Percentiles rank a stretch among this genome's conserved stretches.
Evolutionary conservation across 1,140 invertebrate species (phyloP).

Genomic region (Tribolium madens): DNA sequence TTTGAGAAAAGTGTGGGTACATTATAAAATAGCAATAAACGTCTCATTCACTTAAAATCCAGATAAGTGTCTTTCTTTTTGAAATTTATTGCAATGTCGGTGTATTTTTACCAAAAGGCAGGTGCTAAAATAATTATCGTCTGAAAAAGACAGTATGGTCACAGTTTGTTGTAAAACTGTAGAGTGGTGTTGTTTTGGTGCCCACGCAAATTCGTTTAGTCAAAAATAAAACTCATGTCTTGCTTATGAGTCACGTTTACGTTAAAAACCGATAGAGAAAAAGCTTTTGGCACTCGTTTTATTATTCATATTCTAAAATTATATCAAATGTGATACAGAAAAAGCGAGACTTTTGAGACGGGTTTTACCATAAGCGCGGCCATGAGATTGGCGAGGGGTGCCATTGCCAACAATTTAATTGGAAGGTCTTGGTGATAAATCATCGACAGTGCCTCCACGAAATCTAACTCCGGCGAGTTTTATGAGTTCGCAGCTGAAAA

Average conservation of each 20-base stretch:
- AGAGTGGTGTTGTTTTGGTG: slow-evolving; percentile 35
- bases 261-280: slow-evolving; percentile 43
- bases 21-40: not conserved
- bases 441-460: slow-evolving; percentile 12
- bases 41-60: too few relatives aligned
- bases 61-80: not conserved
- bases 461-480: slow-evolving; percentile 8
- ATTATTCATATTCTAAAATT: slow-evolving; percentile 50
- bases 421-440: slow-evolving; percentile 19
- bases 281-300: slow-evolving; percentile 43
- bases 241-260: slow-evolving; percentile 45
- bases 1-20: not conserved
- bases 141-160: not conserved
- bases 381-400: not conserved
- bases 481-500: slow-evolving; percentile 18
- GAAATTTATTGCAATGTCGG: not conserved
- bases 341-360: not conserved
- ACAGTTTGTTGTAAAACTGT: slow-evolving; percentile 8
- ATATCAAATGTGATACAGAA: not conserved
- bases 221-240: slow-evolving; percentile 43
- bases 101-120: not conserved
- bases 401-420: slow-evolving; percentile 19
- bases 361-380: not conserved
- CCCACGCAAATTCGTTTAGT: slow-evolving; percentile 39
- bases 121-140: slow-evolving; percentile 26